Evolutionary conservation across 1,140 invertebrate genomes (phyloP).

Genomic region (Stratiolaelaps scimitus): DNA sequence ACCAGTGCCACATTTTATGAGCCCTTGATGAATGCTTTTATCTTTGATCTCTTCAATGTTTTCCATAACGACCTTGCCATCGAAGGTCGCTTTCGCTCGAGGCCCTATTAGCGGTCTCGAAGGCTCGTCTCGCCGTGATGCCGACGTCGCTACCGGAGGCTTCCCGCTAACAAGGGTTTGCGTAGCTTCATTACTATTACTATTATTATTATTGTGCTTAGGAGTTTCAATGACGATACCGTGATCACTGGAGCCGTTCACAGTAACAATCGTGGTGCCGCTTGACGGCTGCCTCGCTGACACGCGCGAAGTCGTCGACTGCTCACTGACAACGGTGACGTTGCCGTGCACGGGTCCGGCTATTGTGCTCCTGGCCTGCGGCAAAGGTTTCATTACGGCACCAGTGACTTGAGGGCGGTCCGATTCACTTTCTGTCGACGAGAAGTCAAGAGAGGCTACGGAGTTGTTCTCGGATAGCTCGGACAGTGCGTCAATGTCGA

Average conservation of each 20-base stretch:
- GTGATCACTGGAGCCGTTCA: slow-evolving; percentile 21
- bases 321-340: background rate
- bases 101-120: background rate
- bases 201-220: background rate
- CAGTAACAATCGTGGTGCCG: slow-evolving; percentile 8
- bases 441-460: slow-evolving; percentile 16
- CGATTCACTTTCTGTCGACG: slow-evolving; percentile 15
- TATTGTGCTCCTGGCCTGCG: background rate
- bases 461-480: slow-evolving; percentile 21
- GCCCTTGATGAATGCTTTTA: background rate
- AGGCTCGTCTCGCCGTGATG: background rate
- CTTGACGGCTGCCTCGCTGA: background rate
- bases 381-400: slow-evolving; percentile 13
- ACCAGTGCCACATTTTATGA: no score
- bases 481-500: slow-evolving; percentile 9
- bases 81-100: slow-evolving; percentile 13
- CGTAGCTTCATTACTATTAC: background rate
- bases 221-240: slow-evolving; percentile 4
- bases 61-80: slow-evolving; percentile 27
- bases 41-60: slow-evolving; percentile 18
- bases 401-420: slow-evolving; percentile 21
- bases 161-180: background rate
- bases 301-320: background rate
- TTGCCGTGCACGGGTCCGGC: background rate
- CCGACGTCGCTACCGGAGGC: background rate